Conservation (phyloP, 2,888 invertebrate genomes). For the Cremastinae sp. region DNA sequence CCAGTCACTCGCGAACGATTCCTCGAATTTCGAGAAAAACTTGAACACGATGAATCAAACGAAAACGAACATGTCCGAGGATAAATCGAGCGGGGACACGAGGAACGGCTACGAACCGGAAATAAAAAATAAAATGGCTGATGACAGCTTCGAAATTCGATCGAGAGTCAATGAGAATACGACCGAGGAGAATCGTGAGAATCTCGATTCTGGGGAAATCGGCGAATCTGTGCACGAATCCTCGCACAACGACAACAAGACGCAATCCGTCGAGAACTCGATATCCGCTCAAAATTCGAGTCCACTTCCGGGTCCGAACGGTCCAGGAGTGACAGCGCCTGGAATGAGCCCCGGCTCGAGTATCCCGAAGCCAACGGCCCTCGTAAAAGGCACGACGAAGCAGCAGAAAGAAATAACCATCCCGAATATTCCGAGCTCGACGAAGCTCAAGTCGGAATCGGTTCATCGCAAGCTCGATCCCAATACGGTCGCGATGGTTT, state of each 20-base stretch:
- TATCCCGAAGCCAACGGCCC: constrained; percentile 95
- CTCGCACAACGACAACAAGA: constrained; percentile 50
- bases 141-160: constrained; percentile 49
- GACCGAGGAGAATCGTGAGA: constrained; percentile 34
- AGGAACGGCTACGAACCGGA: constrained; percentile 45
- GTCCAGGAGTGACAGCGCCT: constrained; percentile 59
- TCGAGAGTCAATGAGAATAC: constrained; percentile 50
- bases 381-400: constrained; percentile 94
- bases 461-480: constrained; percentile 76
- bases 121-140: constrained; percentile 43
- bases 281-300: constrained; percentile 39
- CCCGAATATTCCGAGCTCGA: constrained; percentile 81
- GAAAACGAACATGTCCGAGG: constrained; percentile 71
- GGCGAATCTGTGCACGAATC: constrained; percentile 46
- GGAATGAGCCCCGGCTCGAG: constrained; percentile 82
- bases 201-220: constrained; percentile 26
- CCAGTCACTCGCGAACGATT: constrained; percentile 58
- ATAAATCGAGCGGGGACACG: constrained; percentile 52
- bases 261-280: constrained; percentile 41
- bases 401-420: constrained; percentile 82
- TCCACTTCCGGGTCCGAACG: constrained; percentile 64
- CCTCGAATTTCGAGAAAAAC: constrained; percentile 66
- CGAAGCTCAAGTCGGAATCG: constrained; percentile 79
- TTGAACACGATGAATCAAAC: constrained; percentile 72
- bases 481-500: constrained; percentile 83